Percentiles rank a stretch among this genome's conserved stretches.
Evolutionary conservation across 1,140 invertebrate genomes (phyloP).

Genomic region (Lamellibrachia luymesi): DNA sequence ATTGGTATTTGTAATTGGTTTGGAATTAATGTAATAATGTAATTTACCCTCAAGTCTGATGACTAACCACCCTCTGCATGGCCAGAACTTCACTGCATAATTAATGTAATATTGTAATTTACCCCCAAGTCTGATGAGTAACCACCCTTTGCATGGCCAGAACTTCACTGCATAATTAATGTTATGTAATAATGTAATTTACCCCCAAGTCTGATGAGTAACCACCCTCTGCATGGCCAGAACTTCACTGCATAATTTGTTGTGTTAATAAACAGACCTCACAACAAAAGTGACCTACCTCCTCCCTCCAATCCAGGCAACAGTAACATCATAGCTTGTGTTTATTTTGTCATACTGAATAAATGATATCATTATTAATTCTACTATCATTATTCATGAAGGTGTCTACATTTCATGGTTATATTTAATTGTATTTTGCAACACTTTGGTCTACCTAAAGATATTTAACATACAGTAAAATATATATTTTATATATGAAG

Average conservation of each 20-base stretch:
- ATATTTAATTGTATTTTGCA: no score
- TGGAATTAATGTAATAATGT: not conserved
- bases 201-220: not conserved
- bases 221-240: no score
- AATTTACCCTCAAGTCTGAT: not conserved
- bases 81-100: not conserved
- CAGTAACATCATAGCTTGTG: not conserved
- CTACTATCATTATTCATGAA: no score
- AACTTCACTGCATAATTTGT: not conserved
- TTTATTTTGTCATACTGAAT: constrained; percentile 3
- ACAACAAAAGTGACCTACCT: no score
- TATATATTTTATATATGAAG: constrained; percentile 10
- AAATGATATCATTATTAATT: no score
- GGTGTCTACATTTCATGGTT: no score
- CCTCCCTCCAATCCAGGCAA: no score
- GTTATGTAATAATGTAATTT: not conserved
- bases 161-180: not conserved
- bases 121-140: not conserved
- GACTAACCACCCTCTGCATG: not conserved
- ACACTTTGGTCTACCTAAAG: no score
- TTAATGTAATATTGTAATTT: constrained; percentile 3
- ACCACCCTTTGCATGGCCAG: no score
- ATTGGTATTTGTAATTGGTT: no score
- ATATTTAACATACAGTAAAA: no score
- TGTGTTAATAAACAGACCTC: no score